Percentiles rank a stretch among this genome's conserved stretches.
Evolutionary conservation across 64 coral and sea anemone species (phyloP).

Genomic region (Acropora yongei): DNA sequence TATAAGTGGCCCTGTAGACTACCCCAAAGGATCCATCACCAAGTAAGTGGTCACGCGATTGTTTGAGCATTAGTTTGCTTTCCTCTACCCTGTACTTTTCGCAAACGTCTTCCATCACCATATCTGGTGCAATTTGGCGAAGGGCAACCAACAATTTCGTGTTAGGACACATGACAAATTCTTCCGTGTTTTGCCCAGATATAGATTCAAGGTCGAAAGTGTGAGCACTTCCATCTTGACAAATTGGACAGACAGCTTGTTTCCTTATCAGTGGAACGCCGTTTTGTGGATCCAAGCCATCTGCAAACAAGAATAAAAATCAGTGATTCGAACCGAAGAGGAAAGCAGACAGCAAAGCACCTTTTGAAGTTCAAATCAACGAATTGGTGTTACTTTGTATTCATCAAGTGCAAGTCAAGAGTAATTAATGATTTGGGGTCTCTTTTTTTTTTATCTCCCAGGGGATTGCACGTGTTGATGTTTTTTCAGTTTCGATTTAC

Average conservation of each 20-base stretch:
- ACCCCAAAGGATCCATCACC: slow-evolving; percentile 86
- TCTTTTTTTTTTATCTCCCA: too few species aligned
- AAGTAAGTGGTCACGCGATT: slow-evolving; percentile 40
- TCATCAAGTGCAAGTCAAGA: too few species aligned
- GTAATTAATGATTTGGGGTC: too few species aligned
- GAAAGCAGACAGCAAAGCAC: too few species aligned
- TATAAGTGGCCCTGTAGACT: slow-evolving; percentile 84
- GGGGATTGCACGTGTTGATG: too few species aligned
- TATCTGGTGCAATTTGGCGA: slow-evolving; percentile 80
- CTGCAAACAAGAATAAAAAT: slow-evolving; percentile 16
- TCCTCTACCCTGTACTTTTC: slow-evolving; percentile 65
- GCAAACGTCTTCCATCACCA: slow-evolving; percentile 78
- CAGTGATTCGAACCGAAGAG: too few species aligned
- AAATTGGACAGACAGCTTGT: slow-evolving; percentile 67
- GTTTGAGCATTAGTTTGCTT: slow-evolving; percentile 53
- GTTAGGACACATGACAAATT: slow-evolving; percentile 84
- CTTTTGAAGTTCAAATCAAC: too few species aligned
- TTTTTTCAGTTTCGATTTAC: too few species aligned
- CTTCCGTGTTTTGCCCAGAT: slow-evolving; percentile 40
- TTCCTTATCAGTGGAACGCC: slow-evolving; percentile 70
- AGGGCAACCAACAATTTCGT: slow-evolving; percentile 73
- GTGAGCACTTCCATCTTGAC: slow-evolving; percentile 65
- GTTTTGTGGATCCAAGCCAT: slow-evolving; percentile 68
- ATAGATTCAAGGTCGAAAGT: slow-evolving; percentile 83
- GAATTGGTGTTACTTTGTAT: too few species aligned